Percentiles rank a stretch among this genome's conserved stretches.
Conservation (phyloP, 2,888 invertebrate species). For the Notodonta ziczac region DNA sequence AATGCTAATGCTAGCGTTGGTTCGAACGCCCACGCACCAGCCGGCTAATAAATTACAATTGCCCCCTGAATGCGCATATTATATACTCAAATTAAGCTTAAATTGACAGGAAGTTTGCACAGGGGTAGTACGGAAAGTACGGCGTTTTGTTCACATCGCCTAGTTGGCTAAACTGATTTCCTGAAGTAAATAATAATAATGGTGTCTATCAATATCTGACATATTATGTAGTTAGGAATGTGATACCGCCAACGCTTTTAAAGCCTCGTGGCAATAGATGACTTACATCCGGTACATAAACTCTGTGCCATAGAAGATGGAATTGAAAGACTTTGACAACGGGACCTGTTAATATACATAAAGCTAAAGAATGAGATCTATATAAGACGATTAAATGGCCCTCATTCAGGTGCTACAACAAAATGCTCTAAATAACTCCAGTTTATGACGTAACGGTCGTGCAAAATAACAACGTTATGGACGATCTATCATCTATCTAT, state of each 20-base stretch:
- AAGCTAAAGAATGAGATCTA: not conserved
- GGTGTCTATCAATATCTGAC: not conserved
- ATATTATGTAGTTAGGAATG: not conserved
- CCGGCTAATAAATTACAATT: conserved; percentile 17
- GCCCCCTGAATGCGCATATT: conserved; percentile 22
- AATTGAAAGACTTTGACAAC: too few species aligned
- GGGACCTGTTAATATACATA: too few species aligned
- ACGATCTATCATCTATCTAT: conserved; percentile 6
- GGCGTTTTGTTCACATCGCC: too few species aligned
- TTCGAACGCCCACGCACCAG: conserved; percentile 18
- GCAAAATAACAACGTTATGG: conserved; percentile 15
- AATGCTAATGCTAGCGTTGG: conserved; percentile 10
- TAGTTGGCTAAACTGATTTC: too few species aligned
- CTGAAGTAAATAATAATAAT: too few species aligned
- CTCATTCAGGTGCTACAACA: not conserved
- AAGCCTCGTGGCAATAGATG: conserved; percentile 5
- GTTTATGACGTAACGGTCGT: conserved; percentile 13
- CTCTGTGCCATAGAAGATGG: too few species aligned
- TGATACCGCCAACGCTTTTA: conserved; percentile 1
- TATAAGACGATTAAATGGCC: not conserved
- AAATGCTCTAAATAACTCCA: not conserved
- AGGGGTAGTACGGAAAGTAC: not conserved
- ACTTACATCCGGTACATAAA: not conserved
- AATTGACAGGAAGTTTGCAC: conserved; percentile 29
- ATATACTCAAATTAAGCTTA: conserved; percentile 23